Conservation (phyloP, 2,113 vertebrate genomes). For the Scalopus aquaticus region DNA sequence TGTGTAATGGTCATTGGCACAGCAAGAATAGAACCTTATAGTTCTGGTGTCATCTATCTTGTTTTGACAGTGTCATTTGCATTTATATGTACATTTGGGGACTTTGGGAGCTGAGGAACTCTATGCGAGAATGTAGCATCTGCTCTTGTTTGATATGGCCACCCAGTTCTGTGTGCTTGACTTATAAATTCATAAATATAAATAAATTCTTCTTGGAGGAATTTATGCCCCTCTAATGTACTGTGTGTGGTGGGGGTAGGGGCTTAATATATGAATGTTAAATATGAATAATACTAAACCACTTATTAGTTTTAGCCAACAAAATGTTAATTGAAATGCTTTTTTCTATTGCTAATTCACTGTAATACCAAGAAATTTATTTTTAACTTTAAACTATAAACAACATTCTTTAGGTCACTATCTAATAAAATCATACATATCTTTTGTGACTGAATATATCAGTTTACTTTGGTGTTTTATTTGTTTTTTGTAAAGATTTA, state of each 20-base stretch:
- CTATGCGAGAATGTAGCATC: background rate
- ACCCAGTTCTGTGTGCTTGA: conserved; percentile 3
- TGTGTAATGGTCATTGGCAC: background rate
- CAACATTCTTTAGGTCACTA: background rate
- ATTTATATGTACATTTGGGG: background rate
- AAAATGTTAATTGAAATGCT: conserved; percentile 18
- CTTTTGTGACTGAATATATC: background rate
- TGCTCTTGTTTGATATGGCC: background rate
- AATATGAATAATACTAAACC: background rate
- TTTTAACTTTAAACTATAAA: conserved; percentile 27
- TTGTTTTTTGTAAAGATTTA: no score
- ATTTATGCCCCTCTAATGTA: background rate
- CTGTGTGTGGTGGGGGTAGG: background rate
- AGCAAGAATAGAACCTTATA: background rate
- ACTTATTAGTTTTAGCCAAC: background rate
- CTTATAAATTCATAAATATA: conserved; percentile 41
- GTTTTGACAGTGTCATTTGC: background rate
- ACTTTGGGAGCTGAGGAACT: background rate
- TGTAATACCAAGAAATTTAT: background rate
- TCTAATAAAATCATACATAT: background rate
- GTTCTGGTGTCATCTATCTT: background rate
- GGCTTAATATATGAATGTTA: background rate
- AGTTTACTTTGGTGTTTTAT: background rate
- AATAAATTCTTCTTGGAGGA: background rate
- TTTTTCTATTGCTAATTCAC: conserved; percentile 11